A percentile compares a stretch with the other conserved stretches of the same genome.
Evolutionary conservation across 2,113 vertebrate genomes (phyloP).

Genomic region (Rhea pennata): DNA sequence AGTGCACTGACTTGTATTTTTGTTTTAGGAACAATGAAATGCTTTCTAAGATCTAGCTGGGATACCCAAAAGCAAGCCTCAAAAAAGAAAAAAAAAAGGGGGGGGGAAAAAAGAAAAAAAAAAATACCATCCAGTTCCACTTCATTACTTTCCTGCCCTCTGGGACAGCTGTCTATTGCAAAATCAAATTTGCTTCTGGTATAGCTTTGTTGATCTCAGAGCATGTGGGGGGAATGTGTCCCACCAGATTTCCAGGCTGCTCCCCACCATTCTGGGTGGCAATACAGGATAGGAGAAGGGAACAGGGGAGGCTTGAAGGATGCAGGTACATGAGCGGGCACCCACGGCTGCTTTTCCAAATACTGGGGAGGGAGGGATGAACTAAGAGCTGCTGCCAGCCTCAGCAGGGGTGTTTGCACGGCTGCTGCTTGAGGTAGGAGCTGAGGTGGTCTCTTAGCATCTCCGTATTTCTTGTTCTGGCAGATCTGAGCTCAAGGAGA

Average conservation of each 20-base stretch:
- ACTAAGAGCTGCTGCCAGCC: neutral
- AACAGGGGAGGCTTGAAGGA: neutral
- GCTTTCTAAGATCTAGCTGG: neutral
- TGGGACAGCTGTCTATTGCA: neutral
- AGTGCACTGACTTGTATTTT: neutral
- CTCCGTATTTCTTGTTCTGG: neutral
- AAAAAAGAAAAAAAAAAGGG: neutral
- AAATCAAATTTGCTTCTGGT: neutral
- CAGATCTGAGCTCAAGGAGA: neutral
- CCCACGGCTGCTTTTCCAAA: neutral
- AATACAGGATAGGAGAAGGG: neutral
- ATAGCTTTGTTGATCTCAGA: neutral
- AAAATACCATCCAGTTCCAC: neutral
- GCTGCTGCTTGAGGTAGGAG: neutral
- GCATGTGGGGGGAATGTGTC: neutral
- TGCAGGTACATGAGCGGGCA: neutral
- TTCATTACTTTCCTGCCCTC: neutral
- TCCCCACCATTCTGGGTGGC: neutral
- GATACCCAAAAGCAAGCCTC: neutral
- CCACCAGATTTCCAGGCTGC: neutral
- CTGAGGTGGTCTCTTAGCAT: neutral
- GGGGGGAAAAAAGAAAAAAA: no score
- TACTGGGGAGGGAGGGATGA: neutral
- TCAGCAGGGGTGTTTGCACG: neutral
- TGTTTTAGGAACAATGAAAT: conserved; percentile 11